These are phyloP conservation scores for Rattus norvegicus DNA, from an alignment of 2,113 vertebrate species.

Conservation along the genomic window GRCr8 NC_086019.1:52611501-52612000, in stretches of 20 bases:
- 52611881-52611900: not conserved
- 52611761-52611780: not conserved
- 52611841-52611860: not conserved
- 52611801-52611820: not conserved
- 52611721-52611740: not conserved
- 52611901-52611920: not conserved
- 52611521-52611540: fast-evolving
- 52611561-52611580: not conserved
- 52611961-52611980: not conserved
- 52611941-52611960: not conserved
- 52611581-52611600: not conserved
- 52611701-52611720: not conserved
- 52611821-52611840: not conserved
- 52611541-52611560: not conserved
- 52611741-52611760: not conserved
- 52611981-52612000: not conserved
- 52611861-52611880: not conserved
- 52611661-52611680: not conserved
- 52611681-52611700: not conserved
- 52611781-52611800: not conserved
- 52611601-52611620: too few relatives aligned
- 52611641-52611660: too few relatives aligned
- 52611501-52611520: not conserved
- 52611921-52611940: not conserved
- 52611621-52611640: not conserved